These are phyloP conservation scores for Colletes gigas DNA, from an alignment of 1,140 invertebrate genomes.

Conservation along the genomic window DNA sequence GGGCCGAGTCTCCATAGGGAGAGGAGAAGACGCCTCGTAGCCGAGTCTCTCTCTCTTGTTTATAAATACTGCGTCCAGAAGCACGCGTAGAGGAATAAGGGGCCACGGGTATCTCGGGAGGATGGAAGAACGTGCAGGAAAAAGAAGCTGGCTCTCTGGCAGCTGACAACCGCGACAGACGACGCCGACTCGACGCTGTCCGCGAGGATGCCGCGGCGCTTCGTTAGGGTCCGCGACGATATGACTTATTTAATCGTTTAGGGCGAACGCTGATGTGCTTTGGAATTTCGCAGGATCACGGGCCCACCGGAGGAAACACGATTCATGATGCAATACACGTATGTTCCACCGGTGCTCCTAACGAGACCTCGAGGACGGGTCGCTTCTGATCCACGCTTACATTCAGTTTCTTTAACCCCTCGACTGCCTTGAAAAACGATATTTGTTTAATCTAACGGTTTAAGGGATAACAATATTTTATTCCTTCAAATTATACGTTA, in stretches of 20 bases:
- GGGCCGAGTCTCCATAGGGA: too few species aligned
- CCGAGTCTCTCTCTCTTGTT: conserved; percentile 5
- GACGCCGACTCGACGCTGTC: conserved; percentile 28
- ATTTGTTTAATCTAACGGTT: too few species aligned
- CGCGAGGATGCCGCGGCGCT: conserved; percentile 51
- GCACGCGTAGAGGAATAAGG: conserved; percentile 25
- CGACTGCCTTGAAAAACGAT: too few species aligned
- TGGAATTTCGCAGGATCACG: conserved; percentile 37
- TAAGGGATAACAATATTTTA: too few species aligned
- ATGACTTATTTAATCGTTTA: conserved; percentile 69
- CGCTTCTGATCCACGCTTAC: too few species aligned
- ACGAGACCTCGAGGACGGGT: background rate
- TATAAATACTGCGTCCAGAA: conserved; percentile 62
- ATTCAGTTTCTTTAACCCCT: too few species aligned
- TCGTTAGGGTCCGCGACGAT: conserved; percentile 56
- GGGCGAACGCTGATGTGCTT: conserved; percentile 49
- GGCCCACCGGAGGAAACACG: conserved; percentile 12
- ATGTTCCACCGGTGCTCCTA: background rate
- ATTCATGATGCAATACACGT: conserved; percentile 50
- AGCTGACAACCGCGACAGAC: conserved; percentile 36
- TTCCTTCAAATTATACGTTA: too few species aligned
- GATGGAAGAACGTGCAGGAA: conserved; percentile 29
- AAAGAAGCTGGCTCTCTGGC: conserved; percentile 33
- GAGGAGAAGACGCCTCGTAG: too few species aligned
- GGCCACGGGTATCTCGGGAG: background rate